A percentile compares a stretch with the other conserved stretches of the same genome.
These are phyloP conservation scores for Lepisosteus osseus DNA, from an alignment of 2,113 vertebrate species.

Conservation along the genomic window DNA sequence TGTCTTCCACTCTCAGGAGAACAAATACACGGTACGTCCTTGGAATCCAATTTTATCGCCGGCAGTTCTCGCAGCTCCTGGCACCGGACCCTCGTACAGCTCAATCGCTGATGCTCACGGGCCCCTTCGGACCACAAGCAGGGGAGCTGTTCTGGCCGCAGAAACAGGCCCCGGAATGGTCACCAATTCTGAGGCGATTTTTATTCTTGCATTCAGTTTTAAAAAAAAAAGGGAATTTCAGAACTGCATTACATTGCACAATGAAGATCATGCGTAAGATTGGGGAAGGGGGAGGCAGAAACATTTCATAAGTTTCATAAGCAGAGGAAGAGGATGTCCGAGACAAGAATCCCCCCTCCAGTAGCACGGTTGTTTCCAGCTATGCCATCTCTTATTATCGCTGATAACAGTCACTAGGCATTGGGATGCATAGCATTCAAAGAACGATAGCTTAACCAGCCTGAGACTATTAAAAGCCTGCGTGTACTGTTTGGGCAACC, in stretches of 20 bases:
- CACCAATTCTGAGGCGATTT: no score
- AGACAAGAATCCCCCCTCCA: slow-evolving; percentile 1
- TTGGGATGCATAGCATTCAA: slow-evolving; percentile 57
- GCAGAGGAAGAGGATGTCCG: background rate
- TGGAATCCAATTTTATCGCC: no score
- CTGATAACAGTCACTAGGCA: slow-evolving; percentile 48
- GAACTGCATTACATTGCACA: no score
- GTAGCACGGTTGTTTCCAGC: slow-evolving; percentile 47
- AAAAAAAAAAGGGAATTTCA: no score
- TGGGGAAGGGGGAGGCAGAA: background rate
- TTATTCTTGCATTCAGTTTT: no score
- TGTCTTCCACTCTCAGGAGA: background rate
- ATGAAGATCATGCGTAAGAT: background rate
- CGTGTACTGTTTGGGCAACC: slow-evolving; percentile 53
- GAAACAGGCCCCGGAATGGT: no score
- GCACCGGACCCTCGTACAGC: no score
- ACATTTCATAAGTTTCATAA: background rate
- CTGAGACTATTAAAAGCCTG: slow-evolving; percentile 61
- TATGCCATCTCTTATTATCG: slow-evolving; percentile 67
- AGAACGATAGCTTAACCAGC: slow-evolving; percentile 63
- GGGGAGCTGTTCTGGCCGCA: no score
- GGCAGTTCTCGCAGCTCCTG: no score
- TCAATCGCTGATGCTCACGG: no score
- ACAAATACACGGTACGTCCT: background rate
- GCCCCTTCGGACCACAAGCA: no score